phyloP scores from a whole-genome alignment of 2,113 vertebrate species.

The Dascyllus trimaculatus region DNA sequence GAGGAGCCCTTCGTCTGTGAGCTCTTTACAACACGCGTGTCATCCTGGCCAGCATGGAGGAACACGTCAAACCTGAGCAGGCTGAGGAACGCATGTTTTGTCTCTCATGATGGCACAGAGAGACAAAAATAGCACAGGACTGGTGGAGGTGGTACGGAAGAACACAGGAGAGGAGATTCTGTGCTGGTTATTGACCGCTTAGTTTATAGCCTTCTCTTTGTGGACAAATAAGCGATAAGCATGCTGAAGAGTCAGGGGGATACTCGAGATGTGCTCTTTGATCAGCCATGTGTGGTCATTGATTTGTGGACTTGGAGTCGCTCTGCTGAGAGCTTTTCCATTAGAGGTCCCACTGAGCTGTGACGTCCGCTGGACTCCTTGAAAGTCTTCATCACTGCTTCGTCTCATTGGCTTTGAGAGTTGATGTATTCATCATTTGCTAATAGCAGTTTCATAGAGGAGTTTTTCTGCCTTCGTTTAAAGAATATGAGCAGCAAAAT shows the following conservation, averaged over 20 bases:
- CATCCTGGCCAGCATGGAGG: conserved; percentile 8
- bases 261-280: conserved; percentile 12
- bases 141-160: background rate
- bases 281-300: conserved; percentile 42
- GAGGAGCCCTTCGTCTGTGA: conserved; percentile 40
- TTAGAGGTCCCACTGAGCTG: conserved; percentile 41
- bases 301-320: conserved; percentile 37
- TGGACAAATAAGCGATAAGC: conserved; percentile 21
- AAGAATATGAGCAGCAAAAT: background rate
- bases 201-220: background rate
- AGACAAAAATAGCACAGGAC: conserved; percentile 15
- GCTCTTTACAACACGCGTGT: conserved; percentile 25
- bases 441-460: background rate
- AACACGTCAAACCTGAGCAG: conserved; percentile 6
- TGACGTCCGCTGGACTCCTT: background rate
- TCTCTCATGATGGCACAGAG: background rate
- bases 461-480: background rate
- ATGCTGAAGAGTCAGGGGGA: conserved; percentile 1
- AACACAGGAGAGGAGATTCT: conserved; percentile 7
- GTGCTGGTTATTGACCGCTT: background rate
- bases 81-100: background rate
- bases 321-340: conserved; percentile 37
- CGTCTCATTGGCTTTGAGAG: background rate
- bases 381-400: background rate
- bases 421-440: background rate